A percentile compares a stretch with the other conserved stretches of the same genome.
Evolutionary conservation across 2,888 invertebrate species (phyloP).

Genomic region (Lycocerus yunnanus): DNA sequence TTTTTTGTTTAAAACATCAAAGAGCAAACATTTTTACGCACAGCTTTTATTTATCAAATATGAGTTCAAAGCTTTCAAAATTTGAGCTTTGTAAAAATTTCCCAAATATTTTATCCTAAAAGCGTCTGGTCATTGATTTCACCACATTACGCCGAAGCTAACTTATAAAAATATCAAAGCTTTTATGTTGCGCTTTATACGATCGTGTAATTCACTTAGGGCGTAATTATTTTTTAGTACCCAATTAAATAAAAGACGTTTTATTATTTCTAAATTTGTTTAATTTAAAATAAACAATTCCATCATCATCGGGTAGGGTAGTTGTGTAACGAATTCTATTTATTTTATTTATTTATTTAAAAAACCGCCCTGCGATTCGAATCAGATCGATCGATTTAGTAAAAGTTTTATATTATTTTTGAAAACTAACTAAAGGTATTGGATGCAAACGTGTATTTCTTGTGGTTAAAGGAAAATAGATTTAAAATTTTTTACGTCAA

Average conservation of each 20-base stretch:
- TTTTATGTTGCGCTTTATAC: background rate
- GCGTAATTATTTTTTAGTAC: background rate
- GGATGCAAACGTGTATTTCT: too few relatives aligned
- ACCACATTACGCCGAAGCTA: constrained; percentile 10
- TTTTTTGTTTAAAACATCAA: constrained; percentile 15
- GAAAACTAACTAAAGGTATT: too few relatives aligned
- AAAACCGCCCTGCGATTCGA: too few relatives aligned
- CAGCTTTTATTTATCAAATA: constrained; percentile 22
- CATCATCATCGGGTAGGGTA: too few relatives aligned
- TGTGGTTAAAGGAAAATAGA: too few relatives aligned
- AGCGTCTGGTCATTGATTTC: constrained; percentile 24
- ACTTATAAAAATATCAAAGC: constrained; percentile 11
- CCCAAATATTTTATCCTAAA: constrained; percentile 28
- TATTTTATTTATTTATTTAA: too few relatives aligned
- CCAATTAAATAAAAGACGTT: background rate
- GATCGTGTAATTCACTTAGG: background rate
- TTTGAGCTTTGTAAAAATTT: constrained; percentile 23
- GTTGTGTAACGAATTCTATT: too few relatives aligned
- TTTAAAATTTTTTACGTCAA: background rate
- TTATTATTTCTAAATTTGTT: background rate
- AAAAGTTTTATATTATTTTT: too few relatives aligned
- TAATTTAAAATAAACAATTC: too few relatives aligned
- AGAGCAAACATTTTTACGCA: constrained; percentile 19
- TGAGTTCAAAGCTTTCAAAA: constrained; percentile 28
- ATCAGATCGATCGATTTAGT: too few relatives aligned